These are phyloP conservation scores for Lerista edwardsae DNA, from an alignment of 2,797 vertebrate genomes.

Conservation along the genomic window DNA sequence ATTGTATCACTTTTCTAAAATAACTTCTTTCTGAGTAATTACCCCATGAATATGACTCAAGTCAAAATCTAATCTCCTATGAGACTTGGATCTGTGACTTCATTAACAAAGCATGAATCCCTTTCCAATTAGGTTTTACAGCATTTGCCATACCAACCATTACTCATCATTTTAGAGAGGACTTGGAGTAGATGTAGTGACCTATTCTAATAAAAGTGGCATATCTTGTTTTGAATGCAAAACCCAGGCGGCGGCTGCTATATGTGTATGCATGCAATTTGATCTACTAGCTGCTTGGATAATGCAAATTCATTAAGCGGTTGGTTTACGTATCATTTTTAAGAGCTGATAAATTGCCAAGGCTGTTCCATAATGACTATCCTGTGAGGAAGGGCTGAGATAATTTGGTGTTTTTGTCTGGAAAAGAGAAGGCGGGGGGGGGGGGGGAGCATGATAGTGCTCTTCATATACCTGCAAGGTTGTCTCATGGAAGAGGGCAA, in stretches of 20 bases:
- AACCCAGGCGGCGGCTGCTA: background rate
- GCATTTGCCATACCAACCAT: slow-evolving; percentile 27
- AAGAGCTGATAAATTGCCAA: background rate
- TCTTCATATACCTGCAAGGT: too few species aligned
- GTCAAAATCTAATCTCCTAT: slow-evolving; percentile 45
- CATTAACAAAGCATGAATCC: slow-evolving; percentile 59
- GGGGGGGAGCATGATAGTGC: too few species aligned
- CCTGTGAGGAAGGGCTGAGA: too few species aligned
- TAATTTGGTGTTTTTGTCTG: too few species aligned
- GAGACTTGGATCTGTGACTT: slow-evolving; percentile 64
- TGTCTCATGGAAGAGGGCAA: too few species aligned
- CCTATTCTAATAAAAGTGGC: background rate
- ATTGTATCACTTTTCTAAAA: background rate
- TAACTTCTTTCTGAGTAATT: slow-evolving; percentile 46
- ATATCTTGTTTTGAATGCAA: background rate
- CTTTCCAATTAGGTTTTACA: slow-evolving; percentile 52
- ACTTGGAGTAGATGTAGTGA: background rate
- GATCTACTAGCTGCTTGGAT: background rate
- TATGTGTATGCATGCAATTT: background rate
- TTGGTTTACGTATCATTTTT: background rate
- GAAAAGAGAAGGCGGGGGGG: too few species aligned
- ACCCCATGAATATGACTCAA: slow-evolving; percentile 51
- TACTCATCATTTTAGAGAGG: slow-evolving; percentile 45
- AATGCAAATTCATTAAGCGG: background rate
- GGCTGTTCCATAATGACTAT: background rate